Percentiles rank a stretch among this genome's conserved stretches.
These are phyloP conservation scores for Parasteatoda tepidariorum DNA, from an alignment of 1,140 invertebrate genomes.

Conservation along the genomic window DNA sequence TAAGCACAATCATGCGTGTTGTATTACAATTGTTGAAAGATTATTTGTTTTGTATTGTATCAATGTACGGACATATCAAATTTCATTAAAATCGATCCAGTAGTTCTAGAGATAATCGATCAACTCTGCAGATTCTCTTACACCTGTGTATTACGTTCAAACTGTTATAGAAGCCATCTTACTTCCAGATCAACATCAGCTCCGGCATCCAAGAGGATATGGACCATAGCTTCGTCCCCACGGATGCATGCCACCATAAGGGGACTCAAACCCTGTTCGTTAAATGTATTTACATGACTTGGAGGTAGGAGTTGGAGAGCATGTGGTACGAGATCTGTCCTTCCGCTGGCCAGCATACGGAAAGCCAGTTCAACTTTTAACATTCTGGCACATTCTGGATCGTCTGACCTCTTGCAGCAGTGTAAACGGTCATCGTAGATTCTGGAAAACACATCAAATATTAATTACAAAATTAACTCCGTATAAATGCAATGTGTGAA, in stretches of 20 bases:
- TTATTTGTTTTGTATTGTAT: too few species aligned
- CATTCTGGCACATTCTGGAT: constrained; percentile 73
- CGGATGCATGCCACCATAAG: constrained; percentile 84
- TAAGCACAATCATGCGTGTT: too few species aligned
- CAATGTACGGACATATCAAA: too few species aligned
- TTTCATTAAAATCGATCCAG: too few species aligned
- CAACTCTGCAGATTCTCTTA: too few species aligned
- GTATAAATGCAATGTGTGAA: background rate
- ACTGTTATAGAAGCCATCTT: too few species aligned
- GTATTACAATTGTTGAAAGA: too few species aligned
- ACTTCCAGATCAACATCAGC: constrained; percentile 82
- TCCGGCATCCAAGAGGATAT: constrained; percentile 79
- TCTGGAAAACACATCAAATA: background rate
- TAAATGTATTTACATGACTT: constrained; percentile 76
- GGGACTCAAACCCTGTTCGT: constrained; percentile 82
- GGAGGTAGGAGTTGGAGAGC: constrained; percentile 79
- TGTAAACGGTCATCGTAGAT: constrained; percentile 61
- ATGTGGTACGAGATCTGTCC: constrained; percentile 82
- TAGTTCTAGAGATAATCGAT: too few species aligned
- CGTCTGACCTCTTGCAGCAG: constrained; percentile 70
- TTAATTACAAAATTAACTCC: background rate
- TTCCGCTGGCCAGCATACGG: constrained; percentile 80
- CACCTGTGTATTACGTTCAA: too few species aligned
- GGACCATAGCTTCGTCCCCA: constrained; percentile 81
- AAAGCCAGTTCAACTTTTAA: constrained; percentile 84